Evolutionary conservation across 2,113 vertebrate genomes (phyloP).

Genomic region (Petromus typicus): DNA sequence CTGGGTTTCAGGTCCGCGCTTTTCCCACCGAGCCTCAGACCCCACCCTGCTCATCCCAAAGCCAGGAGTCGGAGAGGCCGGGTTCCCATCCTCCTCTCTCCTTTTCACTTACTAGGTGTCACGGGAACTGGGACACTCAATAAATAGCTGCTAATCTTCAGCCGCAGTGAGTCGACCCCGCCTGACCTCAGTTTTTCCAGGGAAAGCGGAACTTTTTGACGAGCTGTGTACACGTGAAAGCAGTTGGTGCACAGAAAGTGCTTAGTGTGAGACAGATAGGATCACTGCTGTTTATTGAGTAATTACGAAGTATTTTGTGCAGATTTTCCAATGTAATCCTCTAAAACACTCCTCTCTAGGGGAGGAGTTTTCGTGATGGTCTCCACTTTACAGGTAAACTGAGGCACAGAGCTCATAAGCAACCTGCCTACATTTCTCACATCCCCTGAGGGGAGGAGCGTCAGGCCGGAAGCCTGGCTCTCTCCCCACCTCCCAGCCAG

Average conservation of each 20-base stretch:
- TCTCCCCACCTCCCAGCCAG: no score
- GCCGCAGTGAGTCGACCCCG: neutral
- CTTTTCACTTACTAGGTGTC: neutral
- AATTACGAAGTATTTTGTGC: neutral
- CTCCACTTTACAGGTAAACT: neutral
- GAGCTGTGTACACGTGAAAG: neutral
- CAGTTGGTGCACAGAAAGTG: neutral
- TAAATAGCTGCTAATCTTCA: neutral
- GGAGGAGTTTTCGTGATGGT: neutral
- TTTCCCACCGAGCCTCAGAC: neutral
- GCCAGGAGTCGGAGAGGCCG: neutral
- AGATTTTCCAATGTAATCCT: neutral
- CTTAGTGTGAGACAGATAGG: neutral
- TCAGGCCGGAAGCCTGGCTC: neutral
- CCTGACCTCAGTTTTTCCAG: neutral
- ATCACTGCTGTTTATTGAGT: neutral
- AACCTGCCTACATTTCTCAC: neutral
- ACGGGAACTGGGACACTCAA: neutral
- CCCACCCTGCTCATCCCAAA: accelerated
- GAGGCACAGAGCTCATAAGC: neutral
- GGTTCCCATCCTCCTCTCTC: neutral
- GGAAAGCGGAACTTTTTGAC: neutral
- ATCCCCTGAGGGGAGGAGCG: neutral
- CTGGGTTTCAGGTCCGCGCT: neutral
- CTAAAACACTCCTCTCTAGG: neutral